Percentiles rank a stretch among this genome's conserved stretches.
phyloP scores from a whole-genome alignment of 2,113 vertebrate species.

The Anoplopoma fimbria region DNA sequence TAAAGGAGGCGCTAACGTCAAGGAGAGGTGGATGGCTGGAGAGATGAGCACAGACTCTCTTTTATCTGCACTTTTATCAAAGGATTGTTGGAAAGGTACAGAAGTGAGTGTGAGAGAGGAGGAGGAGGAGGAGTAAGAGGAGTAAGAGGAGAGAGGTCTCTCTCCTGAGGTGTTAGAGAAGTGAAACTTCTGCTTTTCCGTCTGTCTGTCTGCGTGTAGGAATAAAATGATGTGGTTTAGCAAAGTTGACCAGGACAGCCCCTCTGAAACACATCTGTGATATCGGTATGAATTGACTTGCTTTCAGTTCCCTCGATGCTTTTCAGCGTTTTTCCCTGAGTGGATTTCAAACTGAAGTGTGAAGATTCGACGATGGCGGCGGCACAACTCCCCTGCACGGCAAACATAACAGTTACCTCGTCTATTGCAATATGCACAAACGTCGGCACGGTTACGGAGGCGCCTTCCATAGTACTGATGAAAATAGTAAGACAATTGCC shows the following conservation, averaged over 20 bases:
- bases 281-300: conserved; percentile 57
- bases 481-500: conserved; percentile 72
- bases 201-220: conserved; percentile 65
- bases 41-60: conserved; percentile 75
- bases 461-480: conserved; percentile 61
- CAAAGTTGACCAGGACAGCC: conserved; percentile 63
- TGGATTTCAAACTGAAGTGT: conserved; percentile 43
- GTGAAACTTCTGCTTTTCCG: conserved; percentile 79
- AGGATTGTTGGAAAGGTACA: conserved; percentile 77
- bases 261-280: conserved; percentile 57
- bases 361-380: conserved; percentile 25
- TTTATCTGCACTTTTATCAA: conserved; percentile 85
- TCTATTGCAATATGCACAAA: conserved; percentile 37
- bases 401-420: conserved; percentile 48
- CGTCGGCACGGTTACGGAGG: conserved; percentile 41
- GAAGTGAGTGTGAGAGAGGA: conserved; percentile 63
- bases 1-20: conserved; percentile 78
- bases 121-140: conserved; percentile 46
- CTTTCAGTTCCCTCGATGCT: conserved; percentile 56
- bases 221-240: conserved; percentile 67
- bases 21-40: conserved; percentile 75
- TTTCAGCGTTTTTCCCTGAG: conserved; percentile 53
- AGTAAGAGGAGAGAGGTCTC: conserved; percentile 62
- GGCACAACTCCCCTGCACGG: conserved; percentile 27
- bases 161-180: conserved; percentile 77